Evolutionary conservation across 2,113 vertebrate genomes (phyloP), one percentile per base, ranked within the genome.

Genomic region (Rhegmatorhina hoffmannsi): DNA sequence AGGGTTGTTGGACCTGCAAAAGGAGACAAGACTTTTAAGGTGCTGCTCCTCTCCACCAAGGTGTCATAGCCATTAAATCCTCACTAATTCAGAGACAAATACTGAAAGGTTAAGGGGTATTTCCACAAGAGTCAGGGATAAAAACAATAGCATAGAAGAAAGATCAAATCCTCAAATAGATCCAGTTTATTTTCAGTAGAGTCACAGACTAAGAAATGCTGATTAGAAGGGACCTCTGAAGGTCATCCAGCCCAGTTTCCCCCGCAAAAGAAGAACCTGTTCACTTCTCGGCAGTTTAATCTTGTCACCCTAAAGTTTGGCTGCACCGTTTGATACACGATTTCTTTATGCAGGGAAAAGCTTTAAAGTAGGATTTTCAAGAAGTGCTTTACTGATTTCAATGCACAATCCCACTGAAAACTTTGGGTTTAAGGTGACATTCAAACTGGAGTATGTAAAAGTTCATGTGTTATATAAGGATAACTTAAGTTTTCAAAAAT

Each of bases 1-100:
- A 91, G 13, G 62, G 83, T 20, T 67, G 94, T 8, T 98, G 97
- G 62, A 97, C 96, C 99, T 99, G 85, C 68, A 92, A 68, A 72
- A 80, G 66, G 29, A 93, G 23, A 70, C 36, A 24, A 83, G 19
- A 33, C 21, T 92, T 94, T 78, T 79, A 86, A 86, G 40, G 31
- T 72, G 55, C n/a, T 80, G 43, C 53, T 47, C 4, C 13, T 23
- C 7, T 84, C 34, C 38, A 64, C 16, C 59, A 87, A 2, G 14
- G 23, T 52, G 56, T 28, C 75, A 80, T 29, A 70, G 52, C 16
- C 40, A 43, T n/a, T 69, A 78, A 53, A 62, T 23, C 28, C 43
- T 40, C 24, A 63, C 17, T 78, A 63, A 87, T n/a, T 76, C 46
- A 85, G 43, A 87, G 23, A 31, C 31, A 80, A 85, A 64, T 52